Base-by-base conservation (phyloP, 2,797 vertebrate species). In the Tolypeutes matacus region DNA sequence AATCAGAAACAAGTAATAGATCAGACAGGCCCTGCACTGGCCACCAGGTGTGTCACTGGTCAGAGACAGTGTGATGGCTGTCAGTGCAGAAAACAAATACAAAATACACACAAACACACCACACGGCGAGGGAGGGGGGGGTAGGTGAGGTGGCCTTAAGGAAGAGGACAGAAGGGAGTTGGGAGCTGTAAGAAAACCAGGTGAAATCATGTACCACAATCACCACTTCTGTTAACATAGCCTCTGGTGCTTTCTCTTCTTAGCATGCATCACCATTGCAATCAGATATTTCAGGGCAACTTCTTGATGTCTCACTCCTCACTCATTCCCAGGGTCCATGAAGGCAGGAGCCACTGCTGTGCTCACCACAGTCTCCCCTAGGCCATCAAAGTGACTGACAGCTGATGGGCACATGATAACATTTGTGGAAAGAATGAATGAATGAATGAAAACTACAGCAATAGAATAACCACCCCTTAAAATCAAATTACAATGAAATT, bases 401-500 rank as follows among this genome's bases (percentile, higher is more conserved):
- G 23, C 53, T 70, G 36, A 14, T 29, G 49, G n/a, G 9, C 34
- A 83, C 64, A 64, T 90, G 75, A 31, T 36, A 53, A 36, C 36
- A 78, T 58, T 34, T 80, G 4, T 72, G 60, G n/a, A 75, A 83
- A 78, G 69, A 77, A 93, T 39, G 39, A 39, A 39, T 39, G 39
- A 46, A 46, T 46, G 46, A 46, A 8, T 60, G 36, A 84, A 77
- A 86, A 67, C 36, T 31, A 67, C 10, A 46, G 51, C 31, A 91
- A 75, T 80, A 65, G 34, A 91, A 80, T 76, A 65, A 34, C 36
- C 34, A 62, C 64, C 21, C 29, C 31, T 89, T 90, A 89, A 75
- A 95, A n/a, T 53, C 29, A 69, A 91, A 75, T 46, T 60, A 65
- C 9, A 94, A 75, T 70, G 23, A 94, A 86, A 92, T 23, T 91